phyloP scores from a whole-genome alignment of 2,113 vertebrate genomes.

The Gobio gobio region DNA sequence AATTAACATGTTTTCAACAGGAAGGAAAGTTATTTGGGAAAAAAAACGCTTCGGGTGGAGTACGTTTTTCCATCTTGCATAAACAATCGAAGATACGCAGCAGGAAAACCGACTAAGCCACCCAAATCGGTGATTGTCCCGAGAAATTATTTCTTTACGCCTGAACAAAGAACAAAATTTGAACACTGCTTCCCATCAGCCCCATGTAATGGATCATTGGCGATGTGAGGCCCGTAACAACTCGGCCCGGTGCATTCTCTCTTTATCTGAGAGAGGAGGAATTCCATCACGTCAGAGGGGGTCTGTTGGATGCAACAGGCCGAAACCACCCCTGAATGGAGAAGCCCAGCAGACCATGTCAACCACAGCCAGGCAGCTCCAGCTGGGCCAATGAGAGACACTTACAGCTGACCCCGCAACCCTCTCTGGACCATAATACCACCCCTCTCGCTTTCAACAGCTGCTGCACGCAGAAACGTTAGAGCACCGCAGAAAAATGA shows the following conservation, averaged over 20 bases:
- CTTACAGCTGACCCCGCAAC: constrained; percentile 64
- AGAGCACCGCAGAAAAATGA: constrained; percentile 62
- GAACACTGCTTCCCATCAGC: constrained; percentile 39
- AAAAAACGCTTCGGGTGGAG: neutral
- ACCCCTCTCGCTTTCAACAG: constrained; percentile 63
- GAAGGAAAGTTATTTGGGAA: neutral
- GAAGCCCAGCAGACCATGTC: constrained; percentile 69
- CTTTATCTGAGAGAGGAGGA: constrained; percentile 63
- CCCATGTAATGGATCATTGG: constrained; percentile 46
- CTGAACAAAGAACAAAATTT: constrained; percentile 52
- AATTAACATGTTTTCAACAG: constrained; percentile 64
- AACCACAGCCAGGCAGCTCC: constrained; percentile 62
- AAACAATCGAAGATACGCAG: neutral
- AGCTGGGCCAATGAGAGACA: constrained; percentile 70
- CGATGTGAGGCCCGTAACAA: constrained; percentile 43
- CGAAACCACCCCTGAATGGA: constrained; percentile 73
- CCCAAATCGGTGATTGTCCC: constrained; percentile 17
- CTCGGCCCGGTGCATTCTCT: constrained; percentile 56
- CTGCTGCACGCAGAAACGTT: constrained; percentile 65
- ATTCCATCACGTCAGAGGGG: constrained; percentile 71
- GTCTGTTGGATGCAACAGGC: constrained; percentile 67
- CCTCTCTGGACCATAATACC: constrained; percentile 63
- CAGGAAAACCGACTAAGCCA: neutral
- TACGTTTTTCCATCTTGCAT: neutral
- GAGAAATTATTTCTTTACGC: constrained; percentile 49